A percentile compares a stretch with the other conserved stretches of the same genome.
Evolutionary conservation across 2,888 invertebrate genomes (phyloP).

Genomic region (Mesochorus sp.): DNA sequence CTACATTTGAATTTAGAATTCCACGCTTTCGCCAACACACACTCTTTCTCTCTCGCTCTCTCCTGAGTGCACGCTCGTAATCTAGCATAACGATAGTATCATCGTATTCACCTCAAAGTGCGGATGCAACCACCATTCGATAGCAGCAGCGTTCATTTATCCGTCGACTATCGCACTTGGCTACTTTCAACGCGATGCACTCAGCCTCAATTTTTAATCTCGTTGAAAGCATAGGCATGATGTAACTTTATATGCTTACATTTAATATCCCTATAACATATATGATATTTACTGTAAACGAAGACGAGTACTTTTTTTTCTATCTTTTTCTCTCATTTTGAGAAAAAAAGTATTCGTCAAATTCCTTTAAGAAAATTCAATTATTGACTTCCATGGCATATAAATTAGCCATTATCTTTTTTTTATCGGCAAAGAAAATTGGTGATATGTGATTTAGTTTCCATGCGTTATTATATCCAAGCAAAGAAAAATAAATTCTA

Average conservation of each 20-base stretch:
- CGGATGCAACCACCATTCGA: slow-evolving; percentile 62
- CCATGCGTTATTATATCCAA: neutral
- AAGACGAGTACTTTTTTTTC: too few species aligned
- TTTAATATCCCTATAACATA: slow-evolving; percentile 4
- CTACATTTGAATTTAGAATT: slow-evolving; percentile 44
- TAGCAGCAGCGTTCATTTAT: slow-evolving; percentile 55
- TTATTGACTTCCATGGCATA: too few species aligned
- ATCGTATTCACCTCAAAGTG: slow-evolving; percentile 69
- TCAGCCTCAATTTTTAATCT: slow-evolving; percentile 77
- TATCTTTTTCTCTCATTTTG: too few species aligned
- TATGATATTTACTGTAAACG: slow-evolving; percentile 9
- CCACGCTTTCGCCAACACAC: neutral
- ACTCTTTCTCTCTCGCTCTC: neutral
- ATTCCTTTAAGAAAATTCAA: too few species aligned
- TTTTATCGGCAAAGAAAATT: too few species aligned
- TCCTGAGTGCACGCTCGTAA: slow-evolving; percentile 63
- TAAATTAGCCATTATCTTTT: too few species aligned
- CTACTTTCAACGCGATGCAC: slow-evolving; percentile 27
- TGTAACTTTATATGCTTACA: slow-evolving; percentile 61
- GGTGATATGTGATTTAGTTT: slow-evolving; percentile 45
- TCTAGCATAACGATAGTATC: slow-evolving; percentile 62
- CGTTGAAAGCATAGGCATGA: slow-evolving; percentile 73
- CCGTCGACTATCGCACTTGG: slow-evolving; percentile 23
- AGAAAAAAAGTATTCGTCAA: too few species aligned
- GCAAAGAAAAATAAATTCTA: slow-evolving; percentile 72